Evolutionary conservation across 2,797 vertebrate genomes (phyloP).

Genomic region (Rhinophrynus dorsalis): DNA sequence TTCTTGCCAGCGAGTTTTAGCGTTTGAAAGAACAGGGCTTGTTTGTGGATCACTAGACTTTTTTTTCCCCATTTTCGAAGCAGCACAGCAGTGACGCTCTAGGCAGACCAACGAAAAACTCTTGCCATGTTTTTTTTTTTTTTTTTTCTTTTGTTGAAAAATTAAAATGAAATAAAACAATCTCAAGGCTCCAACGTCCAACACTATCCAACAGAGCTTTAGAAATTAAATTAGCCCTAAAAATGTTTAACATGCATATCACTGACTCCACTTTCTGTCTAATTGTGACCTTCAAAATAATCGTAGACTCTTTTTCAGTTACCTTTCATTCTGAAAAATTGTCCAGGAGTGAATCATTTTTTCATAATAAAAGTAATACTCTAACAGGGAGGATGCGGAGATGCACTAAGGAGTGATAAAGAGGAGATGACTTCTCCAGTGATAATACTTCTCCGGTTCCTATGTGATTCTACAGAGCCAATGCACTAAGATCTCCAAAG

Average conservation of each 20-base stretch:
- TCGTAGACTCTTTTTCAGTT: background rate
- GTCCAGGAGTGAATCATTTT: no score
- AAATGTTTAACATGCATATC: background rate
- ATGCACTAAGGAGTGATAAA: no score
- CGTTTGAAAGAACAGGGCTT: constrained; percentile 60
- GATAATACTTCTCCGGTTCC: no score
- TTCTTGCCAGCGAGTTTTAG: constrained; percentile 61
- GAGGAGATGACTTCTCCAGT: no score
- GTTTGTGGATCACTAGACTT: constrained; percentile 56
- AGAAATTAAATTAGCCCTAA: constrained; percentile 6
- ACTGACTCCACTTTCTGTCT: background rate
- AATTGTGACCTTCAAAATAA: constrained; percentile 23
- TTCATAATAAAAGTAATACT: no score
- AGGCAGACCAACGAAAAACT: constrained; percentile 12
- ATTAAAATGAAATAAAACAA: constrained; percentile 6
- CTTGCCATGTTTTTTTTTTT: constrained; percentile 8
- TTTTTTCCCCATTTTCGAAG: background rate
- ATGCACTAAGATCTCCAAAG: no score
- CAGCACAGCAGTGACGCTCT: background rate
- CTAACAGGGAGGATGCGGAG: no score
- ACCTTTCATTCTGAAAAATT: no score
- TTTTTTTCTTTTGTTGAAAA: constrained; percentile 16
- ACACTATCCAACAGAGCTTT: constrained; percentile 17
- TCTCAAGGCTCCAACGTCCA: background rate
- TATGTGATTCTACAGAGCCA: no score